Conservation (phyloP, 1,140 invertebrate genomes). For the Pygmarrhopalites habei region DNA sequence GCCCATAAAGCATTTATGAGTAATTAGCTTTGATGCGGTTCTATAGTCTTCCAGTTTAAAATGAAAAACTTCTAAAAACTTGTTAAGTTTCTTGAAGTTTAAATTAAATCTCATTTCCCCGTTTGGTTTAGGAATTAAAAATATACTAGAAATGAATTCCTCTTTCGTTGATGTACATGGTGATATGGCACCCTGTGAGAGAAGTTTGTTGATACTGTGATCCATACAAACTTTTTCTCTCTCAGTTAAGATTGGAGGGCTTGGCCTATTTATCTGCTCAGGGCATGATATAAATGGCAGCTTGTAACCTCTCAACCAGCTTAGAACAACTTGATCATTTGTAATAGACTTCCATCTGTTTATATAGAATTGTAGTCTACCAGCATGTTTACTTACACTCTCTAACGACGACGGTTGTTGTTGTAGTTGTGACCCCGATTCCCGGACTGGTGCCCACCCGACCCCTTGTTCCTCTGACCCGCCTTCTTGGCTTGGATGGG, state of each 20-base stretch:
- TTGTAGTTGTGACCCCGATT: too few species aligned
- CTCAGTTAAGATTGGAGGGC: background rate
- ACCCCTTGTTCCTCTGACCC: too few species aligned
- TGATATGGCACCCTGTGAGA: background rate
- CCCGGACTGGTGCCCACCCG: too few species aligned
- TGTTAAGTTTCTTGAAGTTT: conserved; percentile 18
- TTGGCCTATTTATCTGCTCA: background rate
- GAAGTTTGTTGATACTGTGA: background rate
- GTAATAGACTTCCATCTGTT: background rate
- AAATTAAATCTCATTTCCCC: conserved; percentile 4
- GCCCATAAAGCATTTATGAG: background rate
- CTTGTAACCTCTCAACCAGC: background rate
- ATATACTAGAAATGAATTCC: conserved; percentile 16
- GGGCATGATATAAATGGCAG: background rate
- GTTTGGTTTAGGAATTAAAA: conserved; percentile 11
- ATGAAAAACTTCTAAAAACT: background rate
- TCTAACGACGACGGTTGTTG: too few species aligned
- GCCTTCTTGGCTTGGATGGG: too few species aligned
- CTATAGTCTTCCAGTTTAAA: conserved; percentile 19
- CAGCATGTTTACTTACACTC: too few species aligned
- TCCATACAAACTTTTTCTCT: background rate
- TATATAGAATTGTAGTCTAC: background rate
- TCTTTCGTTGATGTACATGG: background rate
- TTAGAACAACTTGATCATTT: background rate
- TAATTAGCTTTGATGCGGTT: background rate